Conservation (phyloP, 2,797 vertebrate genomes). For the Vipera latastei region DNA sequence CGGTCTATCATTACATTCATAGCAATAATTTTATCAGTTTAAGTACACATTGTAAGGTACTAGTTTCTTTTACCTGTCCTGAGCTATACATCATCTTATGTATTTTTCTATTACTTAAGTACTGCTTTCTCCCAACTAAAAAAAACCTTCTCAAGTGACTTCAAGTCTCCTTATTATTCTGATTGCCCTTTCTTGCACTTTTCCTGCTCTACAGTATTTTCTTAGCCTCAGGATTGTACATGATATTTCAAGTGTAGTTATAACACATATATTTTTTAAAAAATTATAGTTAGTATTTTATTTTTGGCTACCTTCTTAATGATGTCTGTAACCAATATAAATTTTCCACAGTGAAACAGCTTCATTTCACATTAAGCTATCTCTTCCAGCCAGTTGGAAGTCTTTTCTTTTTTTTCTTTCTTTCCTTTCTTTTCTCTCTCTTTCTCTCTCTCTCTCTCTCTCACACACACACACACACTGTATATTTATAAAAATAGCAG, state of each 20-base stretch:
- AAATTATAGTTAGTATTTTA: not conserved
- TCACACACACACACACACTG: not conserved
- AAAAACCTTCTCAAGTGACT: not conserved
- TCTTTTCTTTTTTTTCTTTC: no score
- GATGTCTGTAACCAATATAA: not conserved
- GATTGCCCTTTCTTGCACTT: not conserved
- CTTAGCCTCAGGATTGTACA: not conserved
- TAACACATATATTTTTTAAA: not conserved
- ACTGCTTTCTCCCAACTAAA: not conserved
- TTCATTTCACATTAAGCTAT: not conserved
- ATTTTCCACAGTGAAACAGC: not conserved
- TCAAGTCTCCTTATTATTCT: not conserved
- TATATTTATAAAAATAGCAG: not conserved
- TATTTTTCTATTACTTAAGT: not conserved
- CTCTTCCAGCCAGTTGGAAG: not conserved
- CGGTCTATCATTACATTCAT: not conserved
- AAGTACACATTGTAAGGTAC: not conserved
- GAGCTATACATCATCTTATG: not conserved
- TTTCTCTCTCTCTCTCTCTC: not conserved
- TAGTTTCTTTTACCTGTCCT: not conserved
- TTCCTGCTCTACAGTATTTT: not conserved
- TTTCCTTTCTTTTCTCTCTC: not conserved
- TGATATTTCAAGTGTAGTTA: not conserved
- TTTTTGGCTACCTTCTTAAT: not conserved
- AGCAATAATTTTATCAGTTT: not conserved